These are phyloP conservation scores for Drosophila eohydei DNA, from an alignment of 2,888 invertebrate genomes.

Conservation along the genomic window DNA sequence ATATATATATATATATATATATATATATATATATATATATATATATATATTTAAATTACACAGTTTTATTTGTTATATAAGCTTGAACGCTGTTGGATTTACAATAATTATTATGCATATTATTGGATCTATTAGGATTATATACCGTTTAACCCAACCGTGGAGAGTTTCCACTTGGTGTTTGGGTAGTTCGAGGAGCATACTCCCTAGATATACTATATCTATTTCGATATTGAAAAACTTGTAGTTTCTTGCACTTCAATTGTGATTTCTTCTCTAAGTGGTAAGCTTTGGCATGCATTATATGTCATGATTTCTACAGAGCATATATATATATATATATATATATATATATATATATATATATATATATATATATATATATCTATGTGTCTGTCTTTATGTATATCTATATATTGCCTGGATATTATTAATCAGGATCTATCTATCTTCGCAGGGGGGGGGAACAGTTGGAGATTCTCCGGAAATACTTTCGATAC, in stretches of 20 bases:
- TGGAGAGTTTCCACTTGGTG: constrained; percentile 2
- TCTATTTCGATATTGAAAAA: constrained; percentile 53
- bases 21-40: constrained; percentile 21
- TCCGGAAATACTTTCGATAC: constrained; percentile 63
- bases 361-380: constrained; percentile 29
- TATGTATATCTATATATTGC: constrained; percentile 30
- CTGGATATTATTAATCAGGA: constrained; percentile 18
- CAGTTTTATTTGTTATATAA: constrained; percentile 55
- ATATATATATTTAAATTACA: constrained; percentile 63
- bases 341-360: constrained; percentile 21
- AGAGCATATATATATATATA: constrained; percentile 37
- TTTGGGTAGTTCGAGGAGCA: constrained; percentile 10
- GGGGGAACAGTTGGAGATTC: constrained; percentile 53
- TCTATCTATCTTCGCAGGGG: constrained; percentile 22
- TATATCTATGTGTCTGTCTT: constrained; percentile 33
- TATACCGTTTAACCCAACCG: constrained; percentile 35
- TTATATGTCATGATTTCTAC: constrained; percentile 82
- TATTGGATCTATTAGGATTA: constrained; percentile 68
- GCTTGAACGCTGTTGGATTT: constrained; percentile 32
- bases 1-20: constrained; percentile 29
- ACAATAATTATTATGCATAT: constrained; percentile 51
- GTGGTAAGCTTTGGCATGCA: constrained; percentile 84
- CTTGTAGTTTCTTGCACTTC: constrained; percentile 78
- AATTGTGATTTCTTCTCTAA: constrained; percentile 67
- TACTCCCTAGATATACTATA: constrained; percentile 22